phyloP scores from a whole-genome alignment of 2,797 vertebrate species.

The Notoglanidium macrostoma region DNA sequence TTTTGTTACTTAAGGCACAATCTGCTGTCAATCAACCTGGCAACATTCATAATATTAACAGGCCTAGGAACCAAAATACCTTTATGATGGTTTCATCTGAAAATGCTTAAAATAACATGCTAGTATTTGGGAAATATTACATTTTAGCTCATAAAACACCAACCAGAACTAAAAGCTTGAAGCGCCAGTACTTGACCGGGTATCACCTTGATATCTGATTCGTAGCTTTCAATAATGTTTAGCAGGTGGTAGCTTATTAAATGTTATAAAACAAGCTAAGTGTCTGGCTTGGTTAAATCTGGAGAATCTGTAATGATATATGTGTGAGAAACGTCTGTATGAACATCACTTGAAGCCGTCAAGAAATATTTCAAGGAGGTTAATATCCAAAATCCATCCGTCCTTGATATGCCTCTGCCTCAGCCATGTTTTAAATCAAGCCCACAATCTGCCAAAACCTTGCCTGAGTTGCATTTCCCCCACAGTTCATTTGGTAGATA shows the following conservation, averaged over 20 bases:
- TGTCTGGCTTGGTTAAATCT: background rate
- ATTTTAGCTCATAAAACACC: background rate
- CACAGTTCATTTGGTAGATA: slow-evolving; percentile 1
- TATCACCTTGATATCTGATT: background rate
- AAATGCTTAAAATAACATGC: background rate
- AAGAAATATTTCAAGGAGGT: background rate
- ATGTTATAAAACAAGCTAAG: background rate
- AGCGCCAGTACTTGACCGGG: no score
- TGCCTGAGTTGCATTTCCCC: background rate
- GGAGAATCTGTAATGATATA: background rate
- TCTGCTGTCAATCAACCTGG: background rate
- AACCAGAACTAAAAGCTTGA: background rate
- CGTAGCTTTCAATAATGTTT: background rate
- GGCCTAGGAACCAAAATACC: background rate
- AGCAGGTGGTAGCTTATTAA: background rate
- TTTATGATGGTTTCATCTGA: background rate
- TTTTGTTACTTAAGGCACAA: slow-evolving; percentile 1
- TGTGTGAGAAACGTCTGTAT: background rate
- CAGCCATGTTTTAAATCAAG: background rate
- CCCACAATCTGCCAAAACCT: background rate
- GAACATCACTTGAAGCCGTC: background rate
- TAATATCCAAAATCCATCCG: background rate
- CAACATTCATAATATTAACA: background rate
- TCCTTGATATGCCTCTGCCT: no score
- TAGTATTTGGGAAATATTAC: background rate